phyloP scores from a whole-genome alignment of 2,888 invertebrate species.

The Aquatica leii region DNA sequence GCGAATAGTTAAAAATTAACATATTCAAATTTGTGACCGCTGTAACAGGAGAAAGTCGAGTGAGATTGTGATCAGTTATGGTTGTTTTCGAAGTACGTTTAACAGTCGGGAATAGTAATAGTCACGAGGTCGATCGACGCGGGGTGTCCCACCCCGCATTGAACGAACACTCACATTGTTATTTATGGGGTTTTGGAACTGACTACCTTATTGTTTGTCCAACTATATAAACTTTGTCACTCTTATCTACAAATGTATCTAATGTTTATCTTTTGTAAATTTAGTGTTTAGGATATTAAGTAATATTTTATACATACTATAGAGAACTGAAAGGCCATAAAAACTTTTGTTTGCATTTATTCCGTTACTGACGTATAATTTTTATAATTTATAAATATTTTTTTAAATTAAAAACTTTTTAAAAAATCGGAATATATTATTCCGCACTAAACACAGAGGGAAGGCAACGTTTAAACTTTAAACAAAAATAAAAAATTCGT shows the following conservation, averaged over 20 bases:
- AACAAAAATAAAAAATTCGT: no score
- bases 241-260: conserved; percentile 61
- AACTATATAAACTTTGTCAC: conserved; percentile 61
- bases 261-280: conserved; percentile 60
- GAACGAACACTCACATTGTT: conserved; percentile 56
- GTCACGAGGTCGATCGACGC: conserved; percentile 49
- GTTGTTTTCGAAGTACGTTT: conserved; percentile 52
- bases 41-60: conserved; percentile 52
- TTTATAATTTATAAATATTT: conserved; percentile 2
- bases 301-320: conserved; percentile 42
- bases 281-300: conserved; percentile 60
- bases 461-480: no score
- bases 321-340: conserved; percentile 16
- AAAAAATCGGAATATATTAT: no score
- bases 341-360: conserved; percentile 15
- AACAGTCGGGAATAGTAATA: conserved; percentile 46
- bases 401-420: conserved; percentile 8
- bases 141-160: conserved; percentile 50
- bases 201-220: conserved; percentile 62
- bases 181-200: conserved; percentile 59
- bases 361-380: neutral
- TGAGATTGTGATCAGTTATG: conserved; percentile 55
- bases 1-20: conserved; percentile 54
- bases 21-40: conserved; percentile 53
- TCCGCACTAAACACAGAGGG: no score